A percentile compares a stretch with the other conserved stretches of the same genome.
phyloP scores from a whole-genome alignment of 2,113 vertebrate species.

The Oryctolagus cuniculus region DNA sequence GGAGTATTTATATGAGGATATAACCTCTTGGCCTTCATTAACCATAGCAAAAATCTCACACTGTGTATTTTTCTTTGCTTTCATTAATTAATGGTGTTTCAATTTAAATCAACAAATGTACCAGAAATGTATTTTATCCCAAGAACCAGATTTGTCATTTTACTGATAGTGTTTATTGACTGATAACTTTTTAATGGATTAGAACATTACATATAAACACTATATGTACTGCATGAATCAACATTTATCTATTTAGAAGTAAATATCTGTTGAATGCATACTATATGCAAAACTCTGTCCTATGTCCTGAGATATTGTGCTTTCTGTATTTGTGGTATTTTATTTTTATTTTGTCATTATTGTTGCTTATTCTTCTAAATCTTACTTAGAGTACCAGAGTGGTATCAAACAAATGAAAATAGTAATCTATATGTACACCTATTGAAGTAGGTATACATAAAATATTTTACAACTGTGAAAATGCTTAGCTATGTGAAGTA shows the following conservation, averaged over 20 bases:
- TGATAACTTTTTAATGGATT: background rate
- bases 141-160: background rate
- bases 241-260: background rate
- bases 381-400: background rate
- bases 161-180: background rate
- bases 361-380: background rate
- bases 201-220: background rate
- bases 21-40: background rate
- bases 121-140: background rate
- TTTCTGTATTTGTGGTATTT: background rate
- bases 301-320: background rate
- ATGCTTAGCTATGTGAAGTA: background rate
- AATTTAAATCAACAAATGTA: background rate
- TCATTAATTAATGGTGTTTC: background rate
- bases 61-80: background rate
- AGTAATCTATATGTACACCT: too few species aligned
- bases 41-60: background rate
- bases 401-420: background rate
- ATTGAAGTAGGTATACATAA: background rate
- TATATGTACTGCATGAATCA: background rate
- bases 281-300: background rate
- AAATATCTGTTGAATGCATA: background rate
- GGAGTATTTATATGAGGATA: background rate
- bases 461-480: background rate
- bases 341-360: background rate